Evolutionary conservation across 2,113 vertebrate species (phyloP).

Genomic region (Bambusicola thoracicus): DNA sequence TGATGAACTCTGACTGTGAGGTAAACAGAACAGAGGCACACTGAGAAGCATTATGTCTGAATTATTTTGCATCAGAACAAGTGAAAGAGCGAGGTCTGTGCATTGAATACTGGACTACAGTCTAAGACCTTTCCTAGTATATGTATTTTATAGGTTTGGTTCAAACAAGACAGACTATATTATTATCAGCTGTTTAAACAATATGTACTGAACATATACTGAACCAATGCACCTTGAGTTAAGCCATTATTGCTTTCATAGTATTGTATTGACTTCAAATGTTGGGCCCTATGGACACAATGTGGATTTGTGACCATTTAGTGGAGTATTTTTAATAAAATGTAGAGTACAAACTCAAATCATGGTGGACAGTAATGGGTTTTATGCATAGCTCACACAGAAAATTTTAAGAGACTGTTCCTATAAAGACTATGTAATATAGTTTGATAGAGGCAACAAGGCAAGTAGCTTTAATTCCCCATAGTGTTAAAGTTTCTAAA

Average conservation of each 20-base stretch:
- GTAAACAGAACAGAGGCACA: background rate
- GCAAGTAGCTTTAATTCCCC: background rate
- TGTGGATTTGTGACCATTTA: conserved; percentile 2
- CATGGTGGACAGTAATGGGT: background rate
- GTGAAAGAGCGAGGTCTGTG: background rate
- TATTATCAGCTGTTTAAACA: conserved; percentile 51
- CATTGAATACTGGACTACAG: background rate
- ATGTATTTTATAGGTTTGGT: background rate
- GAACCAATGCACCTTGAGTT: background rate
- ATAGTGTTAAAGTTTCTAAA: background rate
- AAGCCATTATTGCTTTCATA: background rate
- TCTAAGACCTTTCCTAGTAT: background rate
- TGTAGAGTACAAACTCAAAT: background rate
- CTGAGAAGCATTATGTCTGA: background rate
- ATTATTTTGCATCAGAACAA: background rate
- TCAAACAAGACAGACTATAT: background rate
- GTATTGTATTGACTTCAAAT: background rate
- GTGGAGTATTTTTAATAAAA: background rate
- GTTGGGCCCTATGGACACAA: background rate
- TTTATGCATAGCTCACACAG: background rate
- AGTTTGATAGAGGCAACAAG: background rate
- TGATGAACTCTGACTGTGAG: background rate
- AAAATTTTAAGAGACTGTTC: background rate
- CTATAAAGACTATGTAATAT: background rate
- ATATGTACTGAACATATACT: background rate